Conservation (phyloP, 2,113 vertebrate species). For the Vanacampus margaritifer region DNA sequence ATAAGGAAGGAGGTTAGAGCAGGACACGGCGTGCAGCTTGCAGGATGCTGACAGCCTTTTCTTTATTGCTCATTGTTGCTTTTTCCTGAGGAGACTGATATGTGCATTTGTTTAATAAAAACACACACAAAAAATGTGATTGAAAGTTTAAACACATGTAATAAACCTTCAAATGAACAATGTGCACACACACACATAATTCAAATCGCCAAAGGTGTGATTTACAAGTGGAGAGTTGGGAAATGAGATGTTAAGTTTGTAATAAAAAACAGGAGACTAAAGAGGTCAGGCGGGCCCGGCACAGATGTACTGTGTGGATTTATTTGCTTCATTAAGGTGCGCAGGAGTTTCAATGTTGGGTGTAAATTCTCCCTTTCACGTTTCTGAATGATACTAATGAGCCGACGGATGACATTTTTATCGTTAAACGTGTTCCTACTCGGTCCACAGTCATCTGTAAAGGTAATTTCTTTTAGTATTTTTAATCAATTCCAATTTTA, state of each 20-base stretch:
- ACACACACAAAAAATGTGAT: background rate
- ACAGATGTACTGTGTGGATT: constrained; percentile 1
- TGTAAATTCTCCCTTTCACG: constrained; percentile 12
- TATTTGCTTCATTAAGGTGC: constrained; percentile 20
- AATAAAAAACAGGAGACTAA: constrained; percentile 4
- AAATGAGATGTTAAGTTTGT: constrained; percentile 1
- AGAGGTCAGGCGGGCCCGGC: background rate
- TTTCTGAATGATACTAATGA: constrained; percentile 20
- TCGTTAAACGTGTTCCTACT: constrained; percentile 43
- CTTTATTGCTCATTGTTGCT: constrained; percentile 2
- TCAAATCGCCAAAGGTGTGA: background rate
- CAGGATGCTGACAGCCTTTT: constrained; percentile 26
- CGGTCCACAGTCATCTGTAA: constrained; percentile 34
- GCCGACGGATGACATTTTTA: constrained; percentile 24
- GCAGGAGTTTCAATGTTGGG: background rate
- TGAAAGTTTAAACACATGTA: background rate
- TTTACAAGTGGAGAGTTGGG: background rate
- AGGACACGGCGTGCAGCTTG: constrained; percentile 41
- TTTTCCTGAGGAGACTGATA: background rate
- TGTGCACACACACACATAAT: background rate
- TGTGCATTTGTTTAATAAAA: background rate
- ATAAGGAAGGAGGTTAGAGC: background rate
- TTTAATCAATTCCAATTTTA: background rate
- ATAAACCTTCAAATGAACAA: background rate
- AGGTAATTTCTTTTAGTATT: constrained; percentile 14